A percentile compares a stretch with the other conserved stretches of the same genome.
Conservation (phyloP, 2,797 vertebrate genomes). For the Cynopterus sphinx region DNA sequence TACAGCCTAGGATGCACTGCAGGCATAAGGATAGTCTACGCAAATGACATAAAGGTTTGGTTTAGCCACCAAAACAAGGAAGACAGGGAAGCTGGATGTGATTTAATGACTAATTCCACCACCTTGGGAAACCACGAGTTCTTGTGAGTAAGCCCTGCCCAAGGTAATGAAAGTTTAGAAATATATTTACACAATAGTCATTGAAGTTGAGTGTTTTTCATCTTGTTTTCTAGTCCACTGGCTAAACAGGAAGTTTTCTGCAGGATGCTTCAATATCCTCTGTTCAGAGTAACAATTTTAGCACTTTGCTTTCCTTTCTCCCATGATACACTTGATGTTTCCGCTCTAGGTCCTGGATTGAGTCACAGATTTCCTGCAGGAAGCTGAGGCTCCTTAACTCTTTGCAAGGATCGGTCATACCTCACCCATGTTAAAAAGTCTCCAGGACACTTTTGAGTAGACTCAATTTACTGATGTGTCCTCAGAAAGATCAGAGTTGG, state of each 20-base stretch:
- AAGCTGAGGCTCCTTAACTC: slow-evolving; percentile 70
- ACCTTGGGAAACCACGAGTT: background rate
- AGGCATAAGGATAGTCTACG: background rate
- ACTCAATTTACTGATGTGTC: background rate
- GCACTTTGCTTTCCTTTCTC: slow-evolving; percentile 89
- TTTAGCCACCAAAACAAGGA: slow-evolving; percentile 45
- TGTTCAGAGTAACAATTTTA: slow-evolving; percentile 85
- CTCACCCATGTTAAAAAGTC: background rate
- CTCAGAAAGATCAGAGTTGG: background rate
- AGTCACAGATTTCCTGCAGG: slow-evolving; percentile 87
- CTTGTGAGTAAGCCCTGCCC: slow-evolving; percentile 70
- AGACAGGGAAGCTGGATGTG: background rate
- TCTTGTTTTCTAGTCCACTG: slow-evolving; percentile 84
- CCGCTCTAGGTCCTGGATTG: slow-evolving; percentile 80
- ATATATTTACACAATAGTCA: slow-evolving; percentile 76
- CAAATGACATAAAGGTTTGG: background rate
- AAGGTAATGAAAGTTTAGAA: slow-evolving; percentile 80
- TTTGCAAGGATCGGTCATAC: slow-evolving; percentile 26
- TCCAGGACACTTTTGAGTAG: background rate
- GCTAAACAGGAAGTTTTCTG: slow-evolving; percentile 88
- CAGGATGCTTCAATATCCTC: slow-evolving; percentile 86
- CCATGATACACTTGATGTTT: slow-evolving; percentile 84
- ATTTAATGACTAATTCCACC: background rate
- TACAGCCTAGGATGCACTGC: background rate
- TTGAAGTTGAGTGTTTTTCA: slow-evolving; percentile 72